Evolutionary conservation across 1,140 invertebrate genomes (phyloP).

Genomic region (Trinorchestia longiramus): DNA sequence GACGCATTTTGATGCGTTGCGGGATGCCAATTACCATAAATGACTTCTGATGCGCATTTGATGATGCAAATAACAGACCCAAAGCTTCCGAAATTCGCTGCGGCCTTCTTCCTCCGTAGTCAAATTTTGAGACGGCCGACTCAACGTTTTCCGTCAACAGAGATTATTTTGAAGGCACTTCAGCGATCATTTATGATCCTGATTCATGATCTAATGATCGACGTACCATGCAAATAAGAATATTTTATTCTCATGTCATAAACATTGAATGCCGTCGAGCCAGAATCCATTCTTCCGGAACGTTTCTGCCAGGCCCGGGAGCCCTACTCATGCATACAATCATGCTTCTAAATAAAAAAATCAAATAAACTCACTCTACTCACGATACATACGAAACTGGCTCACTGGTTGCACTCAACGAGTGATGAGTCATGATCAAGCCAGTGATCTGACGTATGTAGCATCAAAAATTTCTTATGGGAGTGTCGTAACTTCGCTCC

Average conservation of each 20-base stretch:
- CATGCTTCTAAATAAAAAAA: too few relatives aligned
- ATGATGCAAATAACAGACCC: conserved; percentile 47
- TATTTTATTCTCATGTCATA: background rate
- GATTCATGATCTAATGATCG: background rate
- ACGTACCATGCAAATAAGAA: background rate
- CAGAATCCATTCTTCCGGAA: background rate
- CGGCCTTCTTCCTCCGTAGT: conserved; percentile 15
- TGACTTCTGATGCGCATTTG: conserved; percentile 52
- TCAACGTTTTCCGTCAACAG: background rate
- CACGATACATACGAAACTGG: too few relatives aligned
- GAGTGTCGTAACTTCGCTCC: too few relatives aligned
- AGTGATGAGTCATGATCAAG: too few relatives aligned
- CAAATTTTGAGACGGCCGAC: conserved; percentile 10
- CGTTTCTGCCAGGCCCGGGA: too few relatives aligned
- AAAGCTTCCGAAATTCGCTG: background rate
- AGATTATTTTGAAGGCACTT: background rate
- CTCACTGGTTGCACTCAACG: too few relatives aligned
- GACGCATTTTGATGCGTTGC: conserved; percentile 20
- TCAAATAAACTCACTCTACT: too few relatives aligned
- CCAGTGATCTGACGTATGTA: too few relatives aligned
- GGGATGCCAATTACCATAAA: conserved; percentile 46
- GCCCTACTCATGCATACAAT: background rate
- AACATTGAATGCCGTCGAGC: background rate
- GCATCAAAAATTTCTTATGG: too few relatives aligned
- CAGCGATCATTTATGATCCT: background rate